Base-by-base conservation (phyloP, 92 coral and sea anemone species). In the Porites lobata region DNA sequence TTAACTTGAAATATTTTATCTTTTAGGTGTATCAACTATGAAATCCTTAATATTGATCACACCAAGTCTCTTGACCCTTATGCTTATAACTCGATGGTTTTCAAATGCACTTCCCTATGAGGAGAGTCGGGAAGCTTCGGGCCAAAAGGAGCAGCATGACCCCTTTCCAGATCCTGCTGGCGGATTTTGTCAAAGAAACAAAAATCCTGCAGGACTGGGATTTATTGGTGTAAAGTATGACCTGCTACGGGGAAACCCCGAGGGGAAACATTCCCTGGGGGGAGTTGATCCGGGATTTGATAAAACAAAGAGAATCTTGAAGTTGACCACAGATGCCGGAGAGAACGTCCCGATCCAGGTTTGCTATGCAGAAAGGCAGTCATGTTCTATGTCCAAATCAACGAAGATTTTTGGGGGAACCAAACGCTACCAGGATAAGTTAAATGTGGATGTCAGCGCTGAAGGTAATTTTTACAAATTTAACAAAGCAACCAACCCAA, bases 221-320 rank as follows among this genome's bases (percentile, higher is more conserved):
- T 68, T 61, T 29, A 68, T 82, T 69, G 86, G 86, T 43, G 86
- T 82, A 5, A 71, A 71, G 53, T 82, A 82, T 66, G 70, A 82
- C 61, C 15, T 68, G 7, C 66, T 82, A 38, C 22, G 53, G 78
- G 86, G 86, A 24, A 82, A 82, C 14, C 86, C 86, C 43, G 78
- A 82, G 86, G 86, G 78, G 0, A 68, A 67, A 9, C n/a, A n/a
- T 4, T 21, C 43, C 43, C 22, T 26, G 1, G 86, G 86, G 4
- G 86, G 86, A 1, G 66, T 69, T 14, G 86, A 82, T 71, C 86
- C 86, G 14, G 86, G 86, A 38, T 66, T 82, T 56, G 65, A 22
- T 10, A 15, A 53, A 11, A 67, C 86, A 17, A 32, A 9, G 86
- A 82, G 56, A 67, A 71, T 82, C 8, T 52, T 68, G 10, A 82